phyloP scores from a whole-genome alignment of 2,888 invertebrate genomes.

The Mongoloraphidia duomilia region DNA sequence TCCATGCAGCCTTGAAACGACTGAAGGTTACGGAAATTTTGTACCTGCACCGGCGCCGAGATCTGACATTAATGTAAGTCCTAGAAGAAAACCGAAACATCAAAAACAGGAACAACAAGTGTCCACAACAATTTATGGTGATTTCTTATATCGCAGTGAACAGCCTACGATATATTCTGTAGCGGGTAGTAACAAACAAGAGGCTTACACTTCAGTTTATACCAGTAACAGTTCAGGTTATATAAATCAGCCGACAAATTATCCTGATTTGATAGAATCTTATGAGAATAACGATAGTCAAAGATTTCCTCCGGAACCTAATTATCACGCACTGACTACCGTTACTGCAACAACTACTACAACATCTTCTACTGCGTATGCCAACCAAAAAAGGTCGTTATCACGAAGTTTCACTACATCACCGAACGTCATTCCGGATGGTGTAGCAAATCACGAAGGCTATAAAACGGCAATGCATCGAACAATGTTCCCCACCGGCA shows the following conservation, averaged over 20 bases:
- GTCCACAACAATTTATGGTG: slow-evolving; percentile 24
- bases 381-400: slow-evolving; percentile 27
- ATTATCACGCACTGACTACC: slow-evolving; percentile 41
- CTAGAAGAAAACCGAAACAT: slow-evolving; percentile 29
- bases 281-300: slow-evolving; percentile 30
- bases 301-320: slow-evolving; percentile 39
- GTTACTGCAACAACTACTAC: slow-evolving; percentile 29
- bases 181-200: slow-evolving; percentile 54
- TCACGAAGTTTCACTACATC: slow-evolving; percentile 42
- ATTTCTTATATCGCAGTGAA: slow-evolving; percentile 33
- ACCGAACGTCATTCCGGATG: slow-evolving; percentile 27
- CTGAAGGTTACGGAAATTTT: slow-evolving; percentile 33
- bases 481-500: slow-evolving; percentile 54
- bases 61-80: slow-evolving; percentile 35
- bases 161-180: slow-evolving; percentile 62
- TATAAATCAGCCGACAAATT: slow-evolving; percentile 43
- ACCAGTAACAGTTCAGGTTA: slow-evolving; percentile 50
- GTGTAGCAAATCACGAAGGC: slow-evolving; percentile 43
- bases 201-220: slow-evolving; percentile 59
- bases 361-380: slow-evolving; percentile 20
- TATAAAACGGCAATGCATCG: slow-evolving; percentile 50
- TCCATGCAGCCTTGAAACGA: slow-evolving; percentile 32
- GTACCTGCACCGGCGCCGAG: slow-evolving; percentile 38
- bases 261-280: slow-evolving; percentile 52
- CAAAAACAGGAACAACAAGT: slow-evolving; percentile 24